phyloP scores from a whole-genome alignment of 2,113 vertebrate genomes.

The Salvator merianae region DNA sequence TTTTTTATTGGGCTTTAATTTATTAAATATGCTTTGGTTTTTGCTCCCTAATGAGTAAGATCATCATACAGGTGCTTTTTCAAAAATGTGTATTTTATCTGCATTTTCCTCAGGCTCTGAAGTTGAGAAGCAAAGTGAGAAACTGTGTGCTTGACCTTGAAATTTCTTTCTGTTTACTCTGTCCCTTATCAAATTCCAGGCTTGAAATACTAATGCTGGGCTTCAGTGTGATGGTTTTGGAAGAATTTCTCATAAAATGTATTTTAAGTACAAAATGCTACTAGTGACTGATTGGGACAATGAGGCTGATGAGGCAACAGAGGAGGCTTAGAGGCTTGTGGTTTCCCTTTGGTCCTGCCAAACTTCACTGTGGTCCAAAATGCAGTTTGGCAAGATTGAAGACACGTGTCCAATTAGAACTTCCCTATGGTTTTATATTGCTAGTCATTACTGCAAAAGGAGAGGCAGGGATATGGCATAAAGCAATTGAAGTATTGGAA shows the following conservation, averaged over 20 bases:
- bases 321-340: too few relatives aligned
- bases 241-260: neutral
- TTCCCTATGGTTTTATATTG: too few relatives aligned
- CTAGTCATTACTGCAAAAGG: too few relatives aligned
- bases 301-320: too few relatives aligned
- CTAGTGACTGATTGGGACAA: too few relatives aligned
- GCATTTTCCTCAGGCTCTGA: neutral
- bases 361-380: too few relatives aligned
- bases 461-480: neutral
- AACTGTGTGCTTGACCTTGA: neutral
- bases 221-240: neutral
- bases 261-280: neutral
- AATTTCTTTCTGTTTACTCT: neutral
- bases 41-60: neutral
- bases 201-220: neutral
- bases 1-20: too few relatives aligned
- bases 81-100: neutral
- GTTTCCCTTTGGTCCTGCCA: too few relatives aligned
- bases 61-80: neutral
- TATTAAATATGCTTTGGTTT: neutral
- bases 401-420: too few relatives aligned
- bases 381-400: too few relatives aligned
- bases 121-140: neutral
- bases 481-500: neutral
- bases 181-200: neutral